These are phyloP conservation scores for Adelphocoris suturalis DNA, from an alignment of 2,888 invertebrate species.

Conservation along the genomic window DNA sequence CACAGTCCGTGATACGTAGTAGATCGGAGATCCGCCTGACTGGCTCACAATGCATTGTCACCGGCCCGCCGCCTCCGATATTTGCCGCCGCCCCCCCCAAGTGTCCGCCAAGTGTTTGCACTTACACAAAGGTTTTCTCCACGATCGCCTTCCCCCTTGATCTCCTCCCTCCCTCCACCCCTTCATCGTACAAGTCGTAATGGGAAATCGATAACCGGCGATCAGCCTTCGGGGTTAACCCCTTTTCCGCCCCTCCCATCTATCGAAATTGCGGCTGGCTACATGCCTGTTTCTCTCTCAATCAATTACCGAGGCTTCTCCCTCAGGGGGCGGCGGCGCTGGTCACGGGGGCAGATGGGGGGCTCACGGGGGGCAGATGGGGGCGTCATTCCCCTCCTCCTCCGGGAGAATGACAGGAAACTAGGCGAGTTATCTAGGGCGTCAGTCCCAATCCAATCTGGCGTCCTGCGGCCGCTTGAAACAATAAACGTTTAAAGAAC, in stretches of 20 bases:
- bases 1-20: not conserved
- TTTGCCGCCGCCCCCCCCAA: not conserved
- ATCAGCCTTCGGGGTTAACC: slow-evolving; percentile 32
- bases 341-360: not conserved
- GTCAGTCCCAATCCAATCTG: slow-evolving; percentile 58
- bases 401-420: slow-evolving; percentile 37
- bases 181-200: slow-evolving; percentile 23
- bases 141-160: not conserved
- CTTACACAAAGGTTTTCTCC: not conserved
- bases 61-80: not conserved
- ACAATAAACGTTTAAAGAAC: slow-evolving; percentile 23
- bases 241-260: not conserved
- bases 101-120: slow-evolving; percentile 22
- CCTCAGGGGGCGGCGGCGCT: slow-evolving; percentile 14
- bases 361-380: not conserved
- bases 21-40: not conserved
- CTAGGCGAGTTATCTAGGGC: slow-evolving; percentile 49
- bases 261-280: not conserved
- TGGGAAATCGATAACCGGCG: slow-evolving; percentile 56
- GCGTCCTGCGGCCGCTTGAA: not conserved
- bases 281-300: slow-evolving; percentile 40
- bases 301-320: slow-evolving; percentile 47
- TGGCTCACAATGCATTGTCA: not conserved
- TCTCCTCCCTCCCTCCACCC: not conserved
- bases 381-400: not conserved